These are phyloP conservation scores for Pitangus sulphuratus DNA, from an alignment of 2,797 vertebrate species.

Conservation along the genomic window DNA sequence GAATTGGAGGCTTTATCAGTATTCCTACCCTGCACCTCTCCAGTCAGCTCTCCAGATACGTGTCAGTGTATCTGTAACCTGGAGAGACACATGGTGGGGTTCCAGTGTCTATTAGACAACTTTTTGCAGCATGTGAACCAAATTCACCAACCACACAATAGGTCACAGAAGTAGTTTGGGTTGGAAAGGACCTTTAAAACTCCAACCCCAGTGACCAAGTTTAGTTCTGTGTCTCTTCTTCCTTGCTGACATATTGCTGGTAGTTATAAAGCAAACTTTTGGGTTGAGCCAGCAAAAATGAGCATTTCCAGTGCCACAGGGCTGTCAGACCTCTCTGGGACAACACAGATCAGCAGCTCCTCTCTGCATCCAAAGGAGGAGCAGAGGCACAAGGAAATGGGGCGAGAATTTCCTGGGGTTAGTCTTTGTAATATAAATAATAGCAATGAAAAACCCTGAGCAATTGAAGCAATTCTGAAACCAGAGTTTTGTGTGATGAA, in stretches of 20 bases:
- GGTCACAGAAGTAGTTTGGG: neutral
- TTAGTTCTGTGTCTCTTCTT: neutral
- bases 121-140: neutral
- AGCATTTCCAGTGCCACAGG: neutral
- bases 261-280: neutral
- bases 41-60: neutral
- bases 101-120: neutral
- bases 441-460: neutral
- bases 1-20: neutral
- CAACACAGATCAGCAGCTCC: neutral
- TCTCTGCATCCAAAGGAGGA: neutral
- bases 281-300: neutral
- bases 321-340: neutral
- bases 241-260: neutral
- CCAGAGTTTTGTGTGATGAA: neutral
- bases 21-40: neutral
- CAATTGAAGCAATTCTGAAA: neutral
- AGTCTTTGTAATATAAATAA: neutral
- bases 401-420: neutral
- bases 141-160: neutral
- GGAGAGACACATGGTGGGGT: accelerated
- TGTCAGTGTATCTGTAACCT: neutral
- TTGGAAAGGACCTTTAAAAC: neutral
- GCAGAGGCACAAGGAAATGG: neutral
- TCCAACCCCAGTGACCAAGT: neutral